A percentile compares a stretch with the other conserved stretches of the same genome.
Evolutionary conservation across 1,140 invertebrate species (phyloP).

Genomic region (Odontomachus brunneus): DNA sequence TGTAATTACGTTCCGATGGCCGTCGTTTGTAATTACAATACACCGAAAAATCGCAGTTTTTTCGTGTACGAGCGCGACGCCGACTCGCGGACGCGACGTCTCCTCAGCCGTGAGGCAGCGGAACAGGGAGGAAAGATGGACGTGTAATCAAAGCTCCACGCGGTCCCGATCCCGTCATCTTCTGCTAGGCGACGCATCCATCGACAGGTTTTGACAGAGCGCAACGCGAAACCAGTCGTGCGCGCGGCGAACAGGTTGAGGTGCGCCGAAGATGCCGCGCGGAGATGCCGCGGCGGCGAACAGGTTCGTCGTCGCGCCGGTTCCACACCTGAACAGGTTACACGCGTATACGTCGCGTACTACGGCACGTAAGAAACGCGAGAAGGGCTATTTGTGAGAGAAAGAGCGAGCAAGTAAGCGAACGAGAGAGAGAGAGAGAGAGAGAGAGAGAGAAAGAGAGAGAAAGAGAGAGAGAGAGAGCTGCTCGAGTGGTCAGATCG

Average conservation of each 20-base stretch:
- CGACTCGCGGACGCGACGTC: background rate
- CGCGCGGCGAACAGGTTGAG: conserved; percentile 47
- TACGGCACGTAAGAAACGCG: conserved; percentile 58
- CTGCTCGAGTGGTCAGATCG: background rate
- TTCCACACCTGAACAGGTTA: conserved; percentile 62
- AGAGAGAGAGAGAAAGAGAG: background rate
- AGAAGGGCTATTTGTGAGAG: conserved; percentile 45
- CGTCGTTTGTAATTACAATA: conserved; percentile 24
- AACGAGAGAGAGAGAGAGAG: conserved; percentile 15
- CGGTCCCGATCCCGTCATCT: conserved; percentile 58
- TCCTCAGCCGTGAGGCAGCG: background rate
- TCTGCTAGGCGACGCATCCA: conserved; percentile 44
- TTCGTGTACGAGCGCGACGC: conserved; percentile 13
- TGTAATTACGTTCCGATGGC: conserved; percentile 31
- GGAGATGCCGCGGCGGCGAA: conserved; percentile 59
- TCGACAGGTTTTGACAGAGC: conserved; percentile 73
- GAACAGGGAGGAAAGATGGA: background rate
- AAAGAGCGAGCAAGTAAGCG: background rate
- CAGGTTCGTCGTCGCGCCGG: conserved; percentile 66
- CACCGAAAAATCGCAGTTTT: conserved; percentile 32
- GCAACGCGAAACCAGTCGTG: conserved; percentile 68
- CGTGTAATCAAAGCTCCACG: conserved; percentile 37
- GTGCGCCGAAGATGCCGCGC: background rate
- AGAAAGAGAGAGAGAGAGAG: background rate
- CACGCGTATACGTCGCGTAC: conserved; percentile 51